Percentiles rank a stretch among this genome's conserved stretches.
These are phyloP conservation scores for Campylorhamphus procurvoides DNA, from an alignment of 2,113 vertebrate species.

Conservation along the genomic window DNA sequence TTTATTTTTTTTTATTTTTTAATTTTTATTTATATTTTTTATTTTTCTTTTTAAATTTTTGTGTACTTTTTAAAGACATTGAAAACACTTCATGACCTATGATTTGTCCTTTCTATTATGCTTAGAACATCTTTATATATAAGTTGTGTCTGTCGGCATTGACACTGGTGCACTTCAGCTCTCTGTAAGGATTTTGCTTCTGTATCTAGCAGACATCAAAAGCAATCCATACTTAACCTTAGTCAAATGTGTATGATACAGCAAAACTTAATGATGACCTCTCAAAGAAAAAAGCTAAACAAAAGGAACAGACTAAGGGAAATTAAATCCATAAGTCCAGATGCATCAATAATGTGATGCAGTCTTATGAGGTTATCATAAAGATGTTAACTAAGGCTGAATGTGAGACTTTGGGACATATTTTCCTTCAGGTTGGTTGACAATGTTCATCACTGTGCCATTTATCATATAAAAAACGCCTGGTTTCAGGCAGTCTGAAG, in stretches of 20 bases:
- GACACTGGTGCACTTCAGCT: not conserved
- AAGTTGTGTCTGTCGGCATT: not conserved
- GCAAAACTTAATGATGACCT: not conserved
- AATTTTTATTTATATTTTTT: too few species aligned
- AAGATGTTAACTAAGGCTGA: not conserved
- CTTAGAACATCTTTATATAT: not conserved
- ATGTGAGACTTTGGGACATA: not conserved
- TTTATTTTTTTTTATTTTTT: too few species aligned
- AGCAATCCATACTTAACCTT: not conserved
- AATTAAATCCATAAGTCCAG: not conserved
- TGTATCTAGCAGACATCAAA: not conserved
- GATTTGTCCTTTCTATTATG: not conserved
- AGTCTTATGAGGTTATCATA: rapidly evolving
- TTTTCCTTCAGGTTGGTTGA: not conserved
- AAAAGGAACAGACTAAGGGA: not conserved
- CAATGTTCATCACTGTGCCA: not conserved
- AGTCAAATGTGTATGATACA: not conserved
- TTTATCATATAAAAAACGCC: not conserved
- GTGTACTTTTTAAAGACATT: not conserved
- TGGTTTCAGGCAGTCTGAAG: not conserved
- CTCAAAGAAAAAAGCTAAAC: not conserved
- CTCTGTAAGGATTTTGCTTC: not conserved
- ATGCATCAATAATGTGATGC: not conserved
- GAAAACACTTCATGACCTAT: not conserved
- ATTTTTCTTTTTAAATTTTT: not conserved